Base-by-base conservation (phyloP, 2,113 vertebrate species). In the Psittacara wagleri region DNA sequence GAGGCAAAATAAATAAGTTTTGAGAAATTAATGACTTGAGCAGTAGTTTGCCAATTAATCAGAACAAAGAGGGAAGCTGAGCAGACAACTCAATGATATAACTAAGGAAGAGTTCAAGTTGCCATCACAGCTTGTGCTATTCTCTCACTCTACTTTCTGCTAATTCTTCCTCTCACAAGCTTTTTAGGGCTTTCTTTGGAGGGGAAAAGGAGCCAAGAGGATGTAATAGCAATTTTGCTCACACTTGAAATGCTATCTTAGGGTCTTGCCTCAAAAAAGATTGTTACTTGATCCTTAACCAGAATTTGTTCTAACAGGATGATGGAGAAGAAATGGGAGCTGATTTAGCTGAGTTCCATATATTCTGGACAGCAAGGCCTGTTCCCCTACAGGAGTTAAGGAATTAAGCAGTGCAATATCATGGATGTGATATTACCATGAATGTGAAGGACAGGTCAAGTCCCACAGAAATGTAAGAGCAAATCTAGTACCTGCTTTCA, bases 1-100 rank as follows among this genome's bases (percentile, higher is more conserved):
- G 85, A 96, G 92, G 93, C 70, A 98, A 97, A 98, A 97, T 96
- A 98, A 98, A 96, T 97, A 98, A 72, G 55, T 96, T 98, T 97
- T 95, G 90, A 96, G 92, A 97, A 98, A 97, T 95, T 76, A 98
- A 97, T 88, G 68, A 96, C 94, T 97, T 97, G 81, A 95, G 91
- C 77, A 94, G 92, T 96, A 94, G 89, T 97, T 96, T 94, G 86
- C 94, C 98, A 97, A 97, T 98, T 98, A 98, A 97, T 96, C 97
- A 98, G 95, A 97, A 97, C 95, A 96, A 97, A 92, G 70, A 75
- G 69, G 77, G 74, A 96, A 96, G 49, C 90, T 55, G 82, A 95
- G 88, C 80, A 94, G 95, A 88, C 66, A 92, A 94, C 49, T 81
- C 67, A 83, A 63, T 64, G 67, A 94, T 95, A 94, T 81, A 86